These are phyloP conservation scores for Sarcophaga bullata DNA, from an alignment of 1,140 invertebrate genomes.

Conservation along the genomic window DNA sequence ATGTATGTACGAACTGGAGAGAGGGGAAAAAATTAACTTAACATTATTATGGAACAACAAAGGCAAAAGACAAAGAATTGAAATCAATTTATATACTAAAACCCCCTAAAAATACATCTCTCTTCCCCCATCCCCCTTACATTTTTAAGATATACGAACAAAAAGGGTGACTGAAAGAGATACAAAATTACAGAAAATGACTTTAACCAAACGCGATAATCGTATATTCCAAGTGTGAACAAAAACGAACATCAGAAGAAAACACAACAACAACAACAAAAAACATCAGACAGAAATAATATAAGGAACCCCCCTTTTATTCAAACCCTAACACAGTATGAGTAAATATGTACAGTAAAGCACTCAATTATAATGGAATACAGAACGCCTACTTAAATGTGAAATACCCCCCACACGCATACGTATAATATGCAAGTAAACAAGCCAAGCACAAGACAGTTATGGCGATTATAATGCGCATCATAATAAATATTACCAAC, in stretches of 20 bases:
- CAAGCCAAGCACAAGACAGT: neutral
- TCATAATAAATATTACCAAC: constrained; percentile 10
- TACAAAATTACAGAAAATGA: constrained; percentile 30
- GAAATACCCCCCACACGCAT: constrained; percentile 3
- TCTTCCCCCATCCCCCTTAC: too few species aligned
- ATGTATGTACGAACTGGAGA: too few species aligned
- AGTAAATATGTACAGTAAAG: neutral
- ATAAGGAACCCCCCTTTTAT: neutral
- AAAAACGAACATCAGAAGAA: constrained; percentile 15
- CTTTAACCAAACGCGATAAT: constrained; percentile 35
- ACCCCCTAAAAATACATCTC: too few species aligned
- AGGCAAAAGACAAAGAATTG: too few species aligned
- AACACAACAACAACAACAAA: neutral
- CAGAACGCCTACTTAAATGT: constrained; percentile 31
- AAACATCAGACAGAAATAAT: neutral
- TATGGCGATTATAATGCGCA: constrained; percentile 23
- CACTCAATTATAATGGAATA: neutral
- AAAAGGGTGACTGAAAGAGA: constrained; percentile 29
- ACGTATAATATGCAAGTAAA: neutral
- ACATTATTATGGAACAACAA: too few species aligned
- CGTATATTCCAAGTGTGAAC: constrained; percentile 34
- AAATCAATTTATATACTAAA: too few species aligned
- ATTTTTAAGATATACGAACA: too few species aligned
- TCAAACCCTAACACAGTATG: neutral
- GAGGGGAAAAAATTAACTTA: too few species aligned